phyloP scores from a whole-genome alignment of 1,140 invertebrate species.

The Drosophila suzukii region DNA sequence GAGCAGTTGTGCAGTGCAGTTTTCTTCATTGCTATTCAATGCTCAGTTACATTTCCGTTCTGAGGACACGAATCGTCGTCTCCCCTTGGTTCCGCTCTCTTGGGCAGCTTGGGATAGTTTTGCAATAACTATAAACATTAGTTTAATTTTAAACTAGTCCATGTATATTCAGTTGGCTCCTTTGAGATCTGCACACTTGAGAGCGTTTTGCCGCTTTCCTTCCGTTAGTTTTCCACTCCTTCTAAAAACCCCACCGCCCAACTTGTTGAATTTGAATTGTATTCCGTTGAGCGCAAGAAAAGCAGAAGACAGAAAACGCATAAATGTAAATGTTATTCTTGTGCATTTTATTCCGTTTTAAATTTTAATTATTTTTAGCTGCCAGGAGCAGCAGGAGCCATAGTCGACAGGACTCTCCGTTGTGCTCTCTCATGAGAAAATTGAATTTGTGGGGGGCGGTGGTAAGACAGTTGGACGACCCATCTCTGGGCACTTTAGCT shows the following conservation, averaged over 20 bases:
- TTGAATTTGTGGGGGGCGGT: conserved; percentile 36
- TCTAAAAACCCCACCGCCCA: background rate
- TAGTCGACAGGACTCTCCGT: conserved; percentile 7
- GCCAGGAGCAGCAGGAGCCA: conserved; percentile 16
- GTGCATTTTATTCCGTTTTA: conserved; percentile 73
- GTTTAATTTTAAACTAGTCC: conserved; percentile 75
- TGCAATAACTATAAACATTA: conserved; percentile 70
- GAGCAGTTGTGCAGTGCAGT: background rate
- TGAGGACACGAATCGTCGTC: conserved; percentile 1
- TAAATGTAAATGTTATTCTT: conserved; percentile 77
- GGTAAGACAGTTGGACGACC: conserved; percentile 33
- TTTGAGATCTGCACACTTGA: conserved; percentile 51
- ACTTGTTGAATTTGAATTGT: conserved; percentile 74
- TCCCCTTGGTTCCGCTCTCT: conserved; percentile 19
- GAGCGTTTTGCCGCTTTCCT: conserved; percentile 39
- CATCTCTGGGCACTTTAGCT: conserved; percentile 51
- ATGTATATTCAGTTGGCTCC: conserved; percentile 41
- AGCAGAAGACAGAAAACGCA: conserved; percentile 52
- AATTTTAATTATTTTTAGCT: conserved; percentile 75
- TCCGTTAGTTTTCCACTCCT: conserved; percentile 15
- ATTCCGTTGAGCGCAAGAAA: conserved; percentile 37
- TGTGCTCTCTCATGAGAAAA: conserved; percentile 45
- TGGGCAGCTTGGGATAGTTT: conserved; percentile 47
- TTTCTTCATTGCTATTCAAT: conserved; percentile 52
- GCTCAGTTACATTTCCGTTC: conserved; percentile 54